A percentile compares a stretch with the other conserved stretches of the same genome.
phyloP scores from a whole-genome alignment of 2,888 invertebrate species.

The Esperia sulphurella region DNA sequence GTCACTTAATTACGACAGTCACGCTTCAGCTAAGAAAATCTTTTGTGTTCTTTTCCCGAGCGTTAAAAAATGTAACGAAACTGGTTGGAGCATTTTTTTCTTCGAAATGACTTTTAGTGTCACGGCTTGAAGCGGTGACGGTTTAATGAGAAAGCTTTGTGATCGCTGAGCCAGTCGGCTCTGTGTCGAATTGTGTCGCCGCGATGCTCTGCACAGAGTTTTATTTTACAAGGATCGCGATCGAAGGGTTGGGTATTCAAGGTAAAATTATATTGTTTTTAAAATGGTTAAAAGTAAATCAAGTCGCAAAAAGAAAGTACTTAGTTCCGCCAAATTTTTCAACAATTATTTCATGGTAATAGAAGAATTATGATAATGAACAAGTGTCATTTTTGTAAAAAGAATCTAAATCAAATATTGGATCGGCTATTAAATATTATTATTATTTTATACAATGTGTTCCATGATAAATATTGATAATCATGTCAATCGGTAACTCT shows the following conservation, averaged over 20 bases:
- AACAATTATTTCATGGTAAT: too few relatives aligned
- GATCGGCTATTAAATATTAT: too few relatives aligned
- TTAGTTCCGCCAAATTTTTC: too few relatives aligned
- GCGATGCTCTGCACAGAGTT: conserved; percentile 48
- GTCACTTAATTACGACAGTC: conserved; percentile 75
- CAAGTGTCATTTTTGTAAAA: too few relatives aligned
- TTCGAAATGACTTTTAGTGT: conserved; percentile 72
- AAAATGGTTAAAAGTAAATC: background rate
- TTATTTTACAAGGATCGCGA: conserved; percentile 57
- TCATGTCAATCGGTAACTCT: too few relatives aligned
- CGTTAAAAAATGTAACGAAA: conserved; percentile 71
- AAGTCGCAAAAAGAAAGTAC: too few relatives aligned
- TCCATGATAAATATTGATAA: too few relatives aligned
- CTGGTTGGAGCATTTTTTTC: conserved; percentile 59
- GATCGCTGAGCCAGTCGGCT: conserved; percentile 59
- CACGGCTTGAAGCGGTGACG: conserved; percentile 68
- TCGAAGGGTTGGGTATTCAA: conserved; percentile 21
- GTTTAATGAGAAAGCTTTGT: conserved; percentile 77
- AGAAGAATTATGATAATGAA: too few relatives aligned
- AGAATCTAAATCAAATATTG: too few relatives aligned
- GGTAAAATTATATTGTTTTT: conserved; percentile 9
- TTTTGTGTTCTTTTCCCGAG: conserved; percentile 73
- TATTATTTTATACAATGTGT: too few relatives aligned
- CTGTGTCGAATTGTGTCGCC: conserved; percentile 72
- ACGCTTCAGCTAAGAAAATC: conserved; percentile 74